phyloP scores from a whole-genome alignment of 2,888 invertebrate genomes.

The Latheticus oryzae region DNA sequence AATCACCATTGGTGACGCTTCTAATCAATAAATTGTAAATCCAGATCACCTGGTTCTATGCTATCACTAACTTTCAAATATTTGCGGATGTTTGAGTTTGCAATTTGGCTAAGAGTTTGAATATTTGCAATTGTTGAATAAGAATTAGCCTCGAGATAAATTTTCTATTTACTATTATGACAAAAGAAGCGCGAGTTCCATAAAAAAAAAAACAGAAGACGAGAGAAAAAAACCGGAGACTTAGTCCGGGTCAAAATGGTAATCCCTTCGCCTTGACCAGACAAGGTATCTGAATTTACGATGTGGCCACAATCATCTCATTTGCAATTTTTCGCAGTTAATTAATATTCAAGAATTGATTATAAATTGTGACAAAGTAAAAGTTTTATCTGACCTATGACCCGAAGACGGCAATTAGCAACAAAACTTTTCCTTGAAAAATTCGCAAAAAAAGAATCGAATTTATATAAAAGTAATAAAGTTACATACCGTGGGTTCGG shows the following conservation, averaged over 20 bases:
- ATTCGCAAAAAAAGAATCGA: background rate
- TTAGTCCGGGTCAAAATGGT: conserved; percentile 13
- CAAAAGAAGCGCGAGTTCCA: too few species aligned
- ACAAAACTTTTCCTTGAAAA: conserved; percentile 25
- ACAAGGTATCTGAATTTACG: conserved; percentile 13
- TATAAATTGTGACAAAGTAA: conserved; percentile 32
- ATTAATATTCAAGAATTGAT: conserved; percentile 33
- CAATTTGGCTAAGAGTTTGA: conserved; percentile 12
- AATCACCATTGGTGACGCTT: conserved; percentile 35
- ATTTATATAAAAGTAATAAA: too few species aligned
- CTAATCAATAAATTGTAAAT: conserved; percentile 36
- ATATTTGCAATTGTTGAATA: conserved; percentile 29
- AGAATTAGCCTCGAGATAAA: conserved; percentile 11
- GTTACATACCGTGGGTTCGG: conserved; percentile 17
- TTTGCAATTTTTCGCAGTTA: conserved; percentile 34
- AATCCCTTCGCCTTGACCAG: conserved; percentile 12
- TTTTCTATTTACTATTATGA: conserved; percentile 23
- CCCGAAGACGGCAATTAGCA: conserved; percentile 24
- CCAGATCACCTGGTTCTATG: conserved; percentile 31
- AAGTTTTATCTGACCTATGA: conserved; percentile 37
- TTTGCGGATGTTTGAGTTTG: conserved; percentile 35
- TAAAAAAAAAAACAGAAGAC: background rate
- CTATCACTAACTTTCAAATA: conserved; percentile 22
- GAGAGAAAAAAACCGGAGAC: background rate
- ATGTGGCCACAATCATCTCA: conserved; percentile 5